A percentile compares a stretch with the other conserved stretches of the same genome.
Conservation (phyloP, 2,888 invertebrate species). For the Crioceris asparagi region DNA sequence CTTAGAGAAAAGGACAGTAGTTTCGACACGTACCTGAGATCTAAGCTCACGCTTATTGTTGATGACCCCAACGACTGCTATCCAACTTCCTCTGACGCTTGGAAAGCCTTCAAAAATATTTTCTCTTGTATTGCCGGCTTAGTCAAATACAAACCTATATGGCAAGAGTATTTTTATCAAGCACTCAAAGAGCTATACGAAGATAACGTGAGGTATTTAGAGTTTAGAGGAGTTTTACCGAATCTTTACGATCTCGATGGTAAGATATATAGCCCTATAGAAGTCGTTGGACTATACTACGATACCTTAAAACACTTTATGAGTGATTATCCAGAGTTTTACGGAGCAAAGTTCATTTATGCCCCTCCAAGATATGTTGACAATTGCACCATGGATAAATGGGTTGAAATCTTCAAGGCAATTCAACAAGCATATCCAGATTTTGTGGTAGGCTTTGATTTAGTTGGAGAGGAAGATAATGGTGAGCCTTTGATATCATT, state of each 20-base stretch:
- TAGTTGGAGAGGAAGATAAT: constrained; percentile 69
- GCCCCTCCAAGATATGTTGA: constrained; percentile 42
- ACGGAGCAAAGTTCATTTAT: constrained; percentile 50
- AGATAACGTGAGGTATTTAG: constrained; percentile 53
- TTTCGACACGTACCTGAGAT: constrained; percentile 45
- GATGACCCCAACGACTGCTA: constrained; percentile 30
- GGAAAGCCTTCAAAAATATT: constrained; percentile 42
- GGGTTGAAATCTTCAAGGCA: constrained; percentile 13
- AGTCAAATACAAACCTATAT: constrained; percentile 45
- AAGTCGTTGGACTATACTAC: constrained; percentile 41
- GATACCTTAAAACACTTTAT: constrained; percentile 42
- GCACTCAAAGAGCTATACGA: constrained; percentile 47
- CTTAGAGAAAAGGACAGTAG: constrained; percentile 18
- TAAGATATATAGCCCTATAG: constrained; percentile 36
- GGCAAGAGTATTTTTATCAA: constrained; percentile 45
- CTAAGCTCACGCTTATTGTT: constrained; percentile 46
- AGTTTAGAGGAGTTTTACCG: constrained; percentile 45
- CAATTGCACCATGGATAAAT: constrained; percentile 30
- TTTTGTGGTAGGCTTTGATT: constrained; percentile 66
- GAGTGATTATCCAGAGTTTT: constrained; percentile 44
- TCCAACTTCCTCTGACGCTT: constrained; percentile 37
- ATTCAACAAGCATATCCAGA: constrained; percentile 37
- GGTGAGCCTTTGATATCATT: constrained; percentile 55
- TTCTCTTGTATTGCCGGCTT: constrained; percentile 39
- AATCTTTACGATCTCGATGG: constrained; percentile 47